Conservation (phyloP, 1,140 invertebrate genomes). For the Metaphire vulgaris region DNA sequence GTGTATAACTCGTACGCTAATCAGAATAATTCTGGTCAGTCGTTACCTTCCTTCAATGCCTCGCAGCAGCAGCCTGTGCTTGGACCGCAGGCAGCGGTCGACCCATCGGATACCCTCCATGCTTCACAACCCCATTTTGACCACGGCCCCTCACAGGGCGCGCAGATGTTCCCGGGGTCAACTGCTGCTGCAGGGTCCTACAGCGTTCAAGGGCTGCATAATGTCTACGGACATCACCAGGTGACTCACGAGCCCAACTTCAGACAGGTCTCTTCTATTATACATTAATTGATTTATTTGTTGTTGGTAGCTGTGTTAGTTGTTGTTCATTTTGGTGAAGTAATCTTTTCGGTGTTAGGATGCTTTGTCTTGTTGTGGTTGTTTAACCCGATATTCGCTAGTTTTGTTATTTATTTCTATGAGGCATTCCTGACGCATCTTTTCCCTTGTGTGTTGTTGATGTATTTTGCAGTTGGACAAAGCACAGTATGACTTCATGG, state of each 20-base stretch:
- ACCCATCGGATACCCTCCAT: neutral
- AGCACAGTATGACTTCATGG: neutral
- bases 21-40: neutral
- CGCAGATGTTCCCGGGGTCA: neutral
- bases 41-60: neutral
- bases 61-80: neutral
- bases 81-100: no score
- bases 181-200: neutral
- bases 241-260: neutral
- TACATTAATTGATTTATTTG: no score
- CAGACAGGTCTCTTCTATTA: no score
- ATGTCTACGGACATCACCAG: neutral
- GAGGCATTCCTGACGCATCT: no score
- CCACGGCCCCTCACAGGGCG: neutral
- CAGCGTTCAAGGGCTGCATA: neutral
- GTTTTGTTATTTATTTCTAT: no score
- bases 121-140: neutral
- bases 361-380: no score
- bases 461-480: neutral
- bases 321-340: no score
- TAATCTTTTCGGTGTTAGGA: no score
- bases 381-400: no score
- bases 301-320: no score
- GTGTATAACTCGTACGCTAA: neutral
- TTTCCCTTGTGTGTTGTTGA: no score